phyloP scores from a whole-genome alignment of 2,797 vertebrate genomes.

The Enteromius treurensis region DNA sequence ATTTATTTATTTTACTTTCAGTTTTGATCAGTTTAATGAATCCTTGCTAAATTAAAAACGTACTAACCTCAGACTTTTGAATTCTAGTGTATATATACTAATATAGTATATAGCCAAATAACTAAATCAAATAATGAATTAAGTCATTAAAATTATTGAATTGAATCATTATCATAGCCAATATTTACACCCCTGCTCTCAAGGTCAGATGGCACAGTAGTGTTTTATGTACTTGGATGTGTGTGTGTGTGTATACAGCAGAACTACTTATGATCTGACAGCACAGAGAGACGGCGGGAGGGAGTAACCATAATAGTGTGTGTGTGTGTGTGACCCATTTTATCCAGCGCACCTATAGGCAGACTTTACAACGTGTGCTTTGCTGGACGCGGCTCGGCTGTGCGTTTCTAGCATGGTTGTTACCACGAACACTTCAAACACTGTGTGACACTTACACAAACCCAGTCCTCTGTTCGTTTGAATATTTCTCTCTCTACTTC shows the following conservation, averaged over 20 bases:
- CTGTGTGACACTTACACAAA: neutral
- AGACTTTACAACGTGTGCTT: neutral
- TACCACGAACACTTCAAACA: neutral
- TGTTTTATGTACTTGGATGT: neutral
- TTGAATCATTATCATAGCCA: neutral
- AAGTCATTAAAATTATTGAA: neutral
- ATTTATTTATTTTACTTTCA: neutral
- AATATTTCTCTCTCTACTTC: slow-evolving; percentile 27
- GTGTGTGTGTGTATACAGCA: slow-evolving; percentile 5
- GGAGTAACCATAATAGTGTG: slow-evolving; percentile 17
- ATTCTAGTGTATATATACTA: neutral
- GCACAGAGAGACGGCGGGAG: neutral
- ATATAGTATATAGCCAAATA: neutral
- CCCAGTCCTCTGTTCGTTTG: neutral
- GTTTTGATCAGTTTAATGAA: neutral
- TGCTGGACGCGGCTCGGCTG: neutral
- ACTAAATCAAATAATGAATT: neutral
- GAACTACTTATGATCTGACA: slow-evolving; percentile 12
- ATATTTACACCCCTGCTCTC: neutral
- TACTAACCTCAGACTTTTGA: neutral
- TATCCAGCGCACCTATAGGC: slow-evolving; percentile 45
- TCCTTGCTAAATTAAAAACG: neutral
- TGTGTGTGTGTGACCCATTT: slow-evolving; percentile 54
- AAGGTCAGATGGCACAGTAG: slow-evolving; percentile 7
- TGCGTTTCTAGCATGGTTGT: neutral